Percentiles rank a stretch among this genome's conserved stretches.
These are phyloP conservation scores for Drosophila lacicola DNA, from an alignment of 2,888 invertebrate species.

Conservation along the genomic window DNA sequence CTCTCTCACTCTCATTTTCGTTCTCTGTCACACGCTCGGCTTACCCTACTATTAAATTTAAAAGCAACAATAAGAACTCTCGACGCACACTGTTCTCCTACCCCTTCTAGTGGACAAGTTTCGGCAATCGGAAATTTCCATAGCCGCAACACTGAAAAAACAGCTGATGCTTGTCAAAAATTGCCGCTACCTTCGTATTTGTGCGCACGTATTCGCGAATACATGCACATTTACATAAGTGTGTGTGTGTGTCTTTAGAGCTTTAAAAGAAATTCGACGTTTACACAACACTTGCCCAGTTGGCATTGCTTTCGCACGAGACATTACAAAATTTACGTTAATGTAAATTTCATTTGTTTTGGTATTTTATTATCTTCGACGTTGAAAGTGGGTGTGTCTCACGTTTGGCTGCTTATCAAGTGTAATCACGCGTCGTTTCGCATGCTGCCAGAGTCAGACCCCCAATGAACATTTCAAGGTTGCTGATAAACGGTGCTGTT, in stretches of 20 bases:
- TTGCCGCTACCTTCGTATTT: conserved; percentile 29
- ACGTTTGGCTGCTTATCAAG: conserved; percentile 73
- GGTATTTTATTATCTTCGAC: conserved; percentile 28
- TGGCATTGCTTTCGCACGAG: conserved; percentile 51
- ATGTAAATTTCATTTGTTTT: conserved; percentile 7
- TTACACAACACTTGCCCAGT: conserved; percentile 49
- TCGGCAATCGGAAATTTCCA: conserved; percentile 71
- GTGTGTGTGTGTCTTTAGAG: conserved; percentile 8
- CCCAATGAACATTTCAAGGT: conserved; percentile 66
- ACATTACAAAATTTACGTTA: conserved; percentile 24
- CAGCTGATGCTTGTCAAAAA: conserved; percentile 73
- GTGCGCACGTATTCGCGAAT: neutral
- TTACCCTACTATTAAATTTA: conserved; percentile 24
- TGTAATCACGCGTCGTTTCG: conserved; percentile 49
- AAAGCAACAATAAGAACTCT: conserved; percentile 7
- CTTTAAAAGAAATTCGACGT: conserved; percentile 24
- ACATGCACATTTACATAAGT: conserved; percentile 1
- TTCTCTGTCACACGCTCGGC: conserved; percentile 20
- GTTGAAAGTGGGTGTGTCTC: conserved; percentile 66
- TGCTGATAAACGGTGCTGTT: conserved; percentile 58
- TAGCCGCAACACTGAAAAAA: conserved; percentile 46
- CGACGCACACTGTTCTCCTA: neutral
- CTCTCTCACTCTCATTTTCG: conserved; percentile 22
- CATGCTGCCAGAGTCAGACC: conserved; percentile 41
- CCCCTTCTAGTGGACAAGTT: conserved; percentile 19